These are phyloP conservation scores for Oscheius sp. DNA, from an alignment of 2,888 invertebrate genomes.

Conservation along the genomic window DNA sequence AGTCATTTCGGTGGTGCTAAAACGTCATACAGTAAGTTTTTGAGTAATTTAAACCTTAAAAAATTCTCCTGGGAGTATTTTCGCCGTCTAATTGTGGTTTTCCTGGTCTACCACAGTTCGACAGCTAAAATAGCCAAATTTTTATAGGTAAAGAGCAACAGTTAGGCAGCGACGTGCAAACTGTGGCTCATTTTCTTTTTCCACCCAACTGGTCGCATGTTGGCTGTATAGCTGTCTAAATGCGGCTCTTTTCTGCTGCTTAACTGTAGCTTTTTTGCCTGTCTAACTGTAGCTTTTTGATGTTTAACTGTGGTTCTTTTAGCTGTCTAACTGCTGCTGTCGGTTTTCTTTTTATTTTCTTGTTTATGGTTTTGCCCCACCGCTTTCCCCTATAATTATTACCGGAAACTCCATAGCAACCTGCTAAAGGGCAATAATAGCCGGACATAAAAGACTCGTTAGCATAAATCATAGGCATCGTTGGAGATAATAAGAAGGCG, in stretches of 20 bases:
- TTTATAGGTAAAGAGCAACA: no score
- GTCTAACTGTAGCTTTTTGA: neutral
- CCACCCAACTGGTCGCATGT: no score
- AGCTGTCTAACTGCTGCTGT: no score
- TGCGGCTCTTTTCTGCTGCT: no score
- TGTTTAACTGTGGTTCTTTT: no score
- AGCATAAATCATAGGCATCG: conserved; percentile 24
- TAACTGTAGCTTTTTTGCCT: neutral
- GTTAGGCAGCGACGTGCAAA: no score
- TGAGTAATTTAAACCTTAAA: neutral
- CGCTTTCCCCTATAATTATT: no score
- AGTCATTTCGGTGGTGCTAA: conserved; percentile 48
- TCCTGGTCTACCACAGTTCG: neutral
- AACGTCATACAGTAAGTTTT: conserved; percentile 27
- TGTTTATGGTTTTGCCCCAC: no score
- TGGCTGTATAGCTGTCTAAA: no score
- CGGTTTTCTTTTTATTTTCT: neutral
- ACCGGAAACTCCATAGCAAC: conserved; percentile 1
- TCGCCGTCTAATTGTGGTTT: neutral
- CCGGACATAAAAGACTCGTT: conserved; percentile 5
- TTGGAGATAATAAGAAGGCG: conserved; percentile 15
- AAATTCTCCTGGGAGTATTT: neutral
- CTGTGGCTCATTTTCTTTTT: no score
- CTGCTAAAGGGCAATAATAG: neutral
- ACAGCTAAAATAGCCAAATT: no score